Percentiles rank a stretch among this genome's conserved stretches.
Evolutionary conservation across 2,797 vertebrate species (phyloP).

Genomic region (Octomys mimax): DNA sequence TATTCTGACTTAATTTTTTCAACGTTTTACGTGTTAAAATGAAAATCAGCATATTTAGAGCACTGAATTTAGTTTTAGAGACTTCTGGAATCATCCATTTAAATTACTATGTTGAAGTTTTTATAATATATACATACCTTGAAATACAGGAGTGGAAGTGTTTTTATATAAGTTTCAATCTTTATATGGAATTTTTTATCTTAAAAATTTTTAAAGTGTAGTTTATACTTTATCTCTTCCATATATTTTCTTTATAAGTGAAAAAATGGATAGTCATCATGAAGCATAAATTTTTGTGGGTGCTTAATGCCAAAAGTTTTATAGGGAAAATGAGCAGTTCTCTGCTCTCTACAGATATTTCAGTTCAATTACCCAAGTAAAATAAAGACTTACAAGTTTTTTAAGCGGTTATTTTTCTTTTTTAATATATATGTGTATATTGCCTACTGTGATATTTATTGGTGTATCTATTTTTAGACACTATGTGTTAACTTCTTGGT

Average conservation of each 20-base stretch:
- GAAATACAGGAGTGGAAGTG: slow-evolving; percentile 22
- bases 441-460: slow-evolving; percentile 41
- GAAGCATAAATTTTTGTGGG: not conserved
- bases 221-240: slow-evolving; percentile 26
- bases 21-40: slow-evolving; percentile 66
- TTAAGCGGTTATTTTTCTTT: slow-evolving; percentile 29
- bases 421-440: not conserved
- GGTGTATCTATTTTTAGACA: slow-evolving; percentile 5
- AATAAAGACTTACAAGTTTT: not conserved
- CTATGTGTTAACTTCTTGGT: slow-evolving; percentile 7
- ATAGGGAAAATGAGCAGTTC: not conserved
- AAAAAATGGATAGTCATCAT: slow-evolving; percentile 27
- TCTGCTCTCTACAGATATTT: not conserved
- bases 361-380: slow-evolving; percentile 34
- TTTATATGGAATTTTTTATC: slow-evolving; percentile 17
- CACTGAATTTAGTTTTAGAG: slow-evolving; percentile 58
- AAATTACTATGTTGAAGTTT: slow-evolving; percentile 42
- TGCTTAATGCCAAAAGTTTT: slow-evolving; percentile 10
- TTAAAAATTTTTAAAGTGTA: not conserved
- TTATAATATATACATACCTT: not conserved
- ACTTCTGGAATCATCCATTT: slow-evolving; percentile 43
- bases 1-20: slow-evolving; percentile 40
- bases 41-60: slow-evolving; percentile 56
- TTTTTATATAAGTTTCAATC: not conserved
- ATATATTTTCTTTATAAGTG: slow-evolving; percentile 42